Percentiles rank a stretch among this genome's conserved stretches.
Evolutionary conservation across 2,113 vertebrate species (phyloP).

Genomic region (Myotis brandtii): DNA sequence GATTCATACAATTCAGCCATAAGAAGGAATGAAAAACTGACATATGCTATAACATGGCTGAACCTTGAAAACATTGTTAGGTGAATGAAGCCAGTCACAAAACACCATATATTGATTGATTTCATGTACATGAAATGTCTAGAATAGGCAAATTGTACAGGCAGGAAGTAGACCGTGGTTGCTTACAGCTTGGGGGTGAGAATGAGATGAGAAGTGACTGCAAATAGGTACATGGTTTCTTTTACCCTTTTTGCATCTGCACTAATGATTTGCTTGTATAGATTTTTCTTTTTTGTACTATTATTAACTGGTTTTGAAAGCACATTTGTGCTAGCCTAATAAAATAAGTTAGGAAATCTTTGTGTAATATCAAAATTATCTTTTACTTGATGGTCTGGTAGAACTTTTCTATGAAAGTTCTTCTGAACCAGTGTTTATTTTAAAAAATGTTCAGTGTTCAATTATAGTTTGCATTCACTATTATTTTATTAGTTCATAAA

Average conservation of each 20-base stretch:
- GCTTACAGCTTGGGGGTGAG: background rate
- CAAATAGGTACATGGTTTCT: background rate
- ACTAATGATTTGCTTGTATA: background rate
- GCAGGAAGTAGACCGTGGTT: background rate
- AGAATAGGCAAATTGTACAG: background rate
- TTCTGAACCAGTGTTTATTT: background rate
- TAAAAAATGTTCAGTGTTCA: background rate
- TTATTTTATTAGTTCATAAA: background rate
- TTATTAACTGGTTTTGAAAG: background rate
- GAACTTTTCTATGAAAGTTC: background rate
- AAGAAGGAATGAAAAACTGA: background rate
- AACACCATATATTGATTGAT: background rate
- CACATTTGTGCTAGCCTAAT: background rate
- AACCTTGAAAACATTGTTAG: background rate
- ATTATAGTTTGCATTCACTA: background rate
- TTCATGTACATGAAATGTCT: background rate
- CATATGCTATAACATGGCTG: background rate
- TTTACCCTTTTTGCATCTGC: background rate
- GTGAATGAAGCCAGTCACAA: background rate
- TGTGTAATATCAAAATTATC: background rate
- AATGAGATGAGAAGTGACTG: background rate
- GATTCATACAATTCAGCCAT: background rate
- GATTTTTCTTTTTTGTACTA: background rate
- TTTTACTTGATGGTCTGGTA: background rate
- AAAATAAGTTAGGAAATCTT: conserved; percentile 29